Conservation (phyloP, 2,113 vertebrate species). For the Puntigrus tetrazona region DNA sequence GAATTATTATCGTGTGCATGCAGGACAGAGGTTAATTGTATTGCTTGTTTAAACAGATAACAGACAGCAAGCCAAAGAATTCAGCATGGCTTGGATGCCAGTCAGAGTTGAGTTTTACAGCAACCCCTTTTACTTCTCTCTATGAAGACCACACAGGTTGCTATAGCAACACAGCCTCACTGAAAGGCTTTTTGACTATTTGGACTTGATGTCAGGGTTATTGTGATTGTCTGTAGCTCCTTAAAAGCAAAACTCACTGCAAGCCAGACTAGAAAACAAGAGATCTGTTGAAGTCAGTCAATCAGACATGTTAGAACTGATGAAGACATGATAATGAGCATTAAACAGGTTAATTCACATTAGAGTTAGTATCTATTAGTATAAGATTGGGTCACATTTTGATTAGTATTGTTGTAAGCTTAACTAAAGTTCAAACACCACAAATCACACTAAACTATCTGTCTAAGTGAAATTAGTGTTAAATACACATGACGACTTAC, state of each 20-base stretch:
- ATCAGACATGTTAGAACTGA: not conserved
- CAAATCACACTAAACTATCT: too few species aligned
- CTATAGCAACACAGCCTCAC: conserved; percentile 30
- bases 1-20: not conserved
- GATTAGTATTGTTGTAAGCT: too few species aligned
- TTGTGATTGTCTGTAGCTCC: conserved; percentile 1
- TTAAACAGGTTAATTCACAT: too few species aligned
- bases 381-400: too few species aligned
- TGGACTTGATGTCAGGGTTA: conserved; percentile 12
- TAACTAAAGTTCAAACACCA: too few species aligned
- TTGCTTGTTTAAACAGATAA: not conserved
- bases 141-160: not conserved
- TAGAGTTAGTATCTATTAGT: too few species aligned
- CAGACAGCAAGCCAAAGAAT: not conserved
- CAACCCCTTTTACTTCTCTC: not conserved
- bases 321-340: not conserved
- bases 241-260: not conserved
- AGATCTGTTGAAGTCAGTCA: not conserved
- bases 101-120: conserved; percentile 16
- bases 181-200: conserved; percentile 17
- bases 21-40: not conserved
- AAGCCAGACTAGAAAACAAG: not conserved
- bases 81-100: conserved; percentile 9
- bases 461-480: too few species aligned
- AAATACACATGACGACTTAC: too few species aligned